Percentiles rank a stretch among this genome's conserved stretches.
phyloP scores from a whole-genome alignment of 2,113 vertebrate species.

The Caloenas nicobarica region DNA sequence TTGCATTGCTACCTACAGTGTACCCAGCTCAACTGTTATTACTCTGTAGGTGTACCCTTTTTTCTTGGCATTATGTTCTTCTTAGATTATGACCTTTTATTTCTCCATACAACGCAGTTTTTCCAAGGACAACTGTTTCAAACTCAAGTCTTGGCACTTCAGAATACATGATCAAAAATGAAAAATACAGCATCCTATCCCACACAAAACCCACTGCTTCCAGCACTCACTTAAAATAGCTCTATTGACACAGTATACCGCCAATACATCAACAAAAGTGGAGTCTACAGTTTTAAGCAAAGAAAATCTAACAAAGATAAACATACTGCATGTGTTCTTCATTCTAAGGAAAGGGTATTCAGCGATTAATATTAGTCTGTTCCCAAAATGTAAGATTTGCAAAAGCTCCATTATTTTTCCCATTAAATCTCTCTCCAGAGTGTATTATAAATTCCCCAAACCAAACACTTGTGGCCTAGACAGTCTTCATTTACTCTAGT shows the following conservation, averaged over 20 bases:
- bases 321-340: background rate
- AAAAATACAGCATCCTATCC: constrained; percentile 4
- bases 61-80: background rate
- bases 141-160: background rate
- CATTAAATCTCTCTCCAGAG: background rate
- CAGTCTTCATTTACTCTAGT: background rate
- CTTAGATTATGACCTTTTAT: background rate
- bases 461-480: background rate
- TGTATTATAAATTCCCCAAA: background rate
- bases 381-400: background rate
- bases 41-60: background rate
- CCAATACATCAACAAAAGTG: background rate
- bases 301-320: background rate
- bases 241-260: background rate
- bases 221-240: background rate
- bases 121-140: constrained; percentile 9
- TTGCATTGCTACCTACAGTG: background rate
- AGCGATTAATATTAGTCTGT: background rate
- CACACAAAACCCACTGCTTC: background rate
- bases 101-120: background rate
- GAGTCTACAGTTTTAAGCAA: background rate
- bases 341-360: background rate
- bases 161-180: background rate
- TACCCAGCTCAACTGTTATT: background rate
- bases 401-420: background rate